phyloP scores from a whole-genome alignment of 2,888 invertebrate genomes.

The Tinea pellionella region DNA sequence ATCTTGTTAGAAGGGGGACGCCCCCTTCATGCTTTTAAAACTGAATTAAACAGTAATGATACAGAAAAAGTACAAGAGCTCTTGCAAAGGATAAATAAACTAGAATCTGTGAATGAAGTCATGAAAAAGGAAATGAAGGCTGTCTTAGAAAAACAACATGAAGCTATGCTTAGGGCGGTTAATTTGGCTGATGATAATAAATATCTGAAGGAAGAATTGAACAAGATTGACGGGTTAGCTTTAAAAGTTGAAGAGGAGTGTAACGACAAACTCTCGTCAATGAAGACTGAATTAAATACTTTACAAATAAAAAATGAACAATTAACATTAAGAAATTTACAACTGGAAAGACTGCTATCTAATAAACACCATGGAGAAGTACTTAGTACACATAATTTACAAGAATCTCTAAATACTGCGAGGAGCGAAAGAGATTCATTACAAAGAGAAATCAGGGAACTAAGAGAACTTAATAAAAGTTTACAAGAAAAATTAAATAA shows the following conservation, averaged over 20 bases:
- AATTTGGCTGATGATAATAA: slow-evolving; percentile 80
- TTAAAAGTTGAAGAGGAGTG: slow-evolving; percentile 82
- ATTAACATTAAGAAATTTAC: slow-evolving; percentile 44
- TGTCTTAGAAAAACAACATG: slow-evolving; percentile 77
- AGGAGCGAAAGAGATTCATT: slow-evolving; percentile 53
- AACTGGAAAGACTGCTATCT: slow-evolving; percentile 71
- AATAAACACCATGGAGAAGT: slow-evolving; percentile 27
- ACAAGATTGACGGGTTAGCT: slow-evolving; percentile 79
- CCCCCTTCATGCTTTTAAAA: slow-evolving; percentile 71
- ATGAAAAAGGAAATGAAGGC: slow-evolving; percentile 61
- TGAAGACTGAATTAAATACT: slow-evolving; percentile 70
- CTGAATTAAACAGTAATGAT: slow-evolving; percentile 72
- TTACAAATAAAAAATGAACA: slow-evolving; percentile 68
- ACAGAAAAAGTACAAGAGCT: slow-evolving; percentile 68
- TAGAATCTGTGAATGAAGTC: slow-evolving; percentile 68
- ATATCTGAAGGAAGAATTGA: slow-evolving; percentile 75
- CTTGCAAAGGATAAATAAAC: slow-evolving; percentile 68
- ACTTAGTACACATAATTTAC: slow-evolving; percentile 24
- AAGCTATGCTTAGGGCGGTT: slow-evolving; percentile 82
- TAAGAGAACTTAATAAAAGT: slow-evolving; percentile 56
- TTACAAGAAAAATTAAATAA: slow-evolving; percentile 46
- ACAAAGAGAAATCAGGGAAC: slow-evolving; percentile 53
- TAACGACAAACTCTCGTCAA: slow-evolving; percentile 73
- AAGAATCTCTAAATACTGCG: slow-evolving; percentile 33
- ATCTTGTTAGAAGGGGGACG: slow-evolving; percentile 79